These are phyloP conservation scores for Apamea sordens DNA, from an alignment of 2,888 invertebrate genomes.

Conservation along the genomic window DNA sequence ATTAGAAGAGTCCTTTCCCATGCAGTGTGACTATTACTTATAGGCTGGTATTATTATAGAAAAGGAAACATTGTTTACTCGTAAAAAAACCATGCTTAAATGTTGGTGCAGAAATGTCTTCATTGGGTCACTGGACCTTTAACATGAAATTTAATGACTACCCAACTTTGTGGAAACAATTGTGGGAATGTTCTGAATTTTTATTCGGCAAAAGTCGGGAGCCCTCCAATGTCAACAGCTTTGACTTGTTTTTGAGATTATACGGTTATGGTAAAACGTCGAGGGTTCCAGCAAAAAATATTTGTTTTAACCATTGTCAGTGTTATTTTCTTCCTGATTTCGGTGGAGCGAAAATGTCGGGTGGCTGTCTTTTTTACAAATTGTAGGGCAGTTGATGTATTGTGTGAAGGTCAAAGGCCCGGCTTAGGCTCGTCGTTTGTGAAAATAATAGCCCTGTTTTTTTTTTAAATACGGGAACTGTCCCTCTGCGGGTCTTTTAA, in stretches of 20 bases:
- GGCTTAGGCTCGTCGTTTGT: neutral
- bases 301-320: constrained; percentile 53
- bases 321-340: constrained; percentile 55
- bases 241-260: constrained; percentile 61
- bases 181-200: constrained; percentile 70
- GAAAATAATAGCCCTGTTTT: neutral
- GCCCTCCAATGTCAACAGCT: constrained; percentile 61
- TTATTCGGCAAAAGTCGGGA: constrained; percentile 70
- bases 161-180: constrained; percentile 59
- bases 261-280: constrained; percentile 59
- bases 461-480: neutral
- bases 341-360: constrained; percentile 9
- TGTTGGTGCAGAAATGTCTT: constrained; percentile 34
- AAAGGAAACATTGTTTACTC: constrained; percentile 11
- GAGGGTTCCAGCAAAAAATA: constrained; percentile 52
- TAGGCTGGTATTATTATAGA: neutral
- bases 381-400: constrained; percentile 30
- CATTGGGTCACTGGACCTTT: constrained; percentile 31
- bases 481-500: neutral
- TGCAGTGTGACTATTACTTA: too few relatives aligned
- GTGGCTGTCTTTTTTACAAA: constrained; percentile 40
- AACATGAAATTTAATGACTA: constrained; percentile 71
- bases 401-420: constrained; percentile 9
- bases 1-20: too few relatives aligned
- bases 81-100: constrained; percentile 30